These are phyloP conservation scores for Gnatocerus cornutus DNA, from an alignment of 2,888 invertebrate species.

Conservation along the genomic window DNA sequence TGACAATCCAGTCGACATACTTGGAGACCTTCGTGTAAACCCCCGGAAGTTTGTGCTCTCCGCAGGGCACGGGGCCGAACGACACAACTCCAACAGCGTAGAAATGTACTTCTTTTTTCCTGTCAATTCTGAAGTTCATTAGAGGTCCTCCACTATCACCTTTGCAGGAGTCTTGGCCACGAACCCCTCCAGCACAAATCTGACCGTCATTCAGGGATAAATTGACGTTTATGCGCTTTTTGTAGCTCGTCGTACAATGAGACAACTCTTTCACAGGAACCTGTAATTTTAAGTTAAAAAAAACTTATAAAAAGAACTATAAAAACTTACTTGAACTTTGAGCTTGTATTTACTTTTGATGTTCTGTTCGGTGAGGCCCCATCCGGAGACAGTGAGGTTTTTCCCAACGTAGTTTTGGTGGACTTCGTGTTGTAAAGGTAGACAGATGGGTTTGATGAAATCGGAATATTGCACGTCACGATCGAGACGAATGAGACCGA, in stretches of 20 bases:
- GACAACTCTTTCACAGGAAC: slow-evolving; percentile 71
- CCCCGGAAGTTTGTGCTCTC: slow-evolving; percentile 74
- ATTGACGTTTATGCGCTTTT: slow-evolving; percentile 56
- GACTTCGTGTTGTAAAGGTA: slow-evolving; percentile 70
- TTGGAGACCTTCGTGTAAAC: slow-evolving; percentile 76
- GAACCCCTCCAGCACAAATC: slow-evolving; percentile 76
- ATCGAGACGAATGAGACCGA: slow-evolving; percentile 79
- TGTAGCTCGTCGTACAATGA: slow-evolving; percentile 74
- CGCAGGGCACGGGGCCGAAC: slow-evolving; percentile 74
- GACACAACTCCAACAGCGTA: slow-evolving; percentile 76
- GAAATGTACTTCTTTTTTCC: slow-evolving; percentile 68
- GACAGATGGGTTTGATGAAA: slow-evolving; percentile 76
- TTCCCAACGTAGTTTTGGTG: slow-evolving; percentile 69
- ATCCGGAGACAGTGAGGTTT: slow-evolving; percentile 76
- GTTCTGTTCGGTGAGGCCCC: slow-evolving; percentile 77
- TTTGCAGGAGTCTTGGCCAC: slow-evolving; percentile 67
- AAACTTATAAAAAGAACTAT: slow-evolving; percentile 30
- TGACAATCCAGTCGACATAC: slow-evolving; percentile 77
- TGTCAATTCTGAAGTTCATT: slow-evolving; percentile 67
- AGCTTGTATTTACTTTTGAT: slow-evolving; percentile 72
- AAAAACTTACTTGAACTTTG: slow-evolving; percentile 68
- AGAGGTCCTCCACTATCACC: slow-evolving; percentile 78
- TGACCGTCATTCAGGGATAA: slow-evolving; percentile 72
- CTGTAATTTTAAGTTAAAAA: slow-evolving; percentile 29
- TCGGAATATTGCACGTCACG: slow-evolving; percentile 74